phyloP scores from a whole-genome alignment of 2,797 vertebrate species.

The Novumbra hubbsi region DNA sequence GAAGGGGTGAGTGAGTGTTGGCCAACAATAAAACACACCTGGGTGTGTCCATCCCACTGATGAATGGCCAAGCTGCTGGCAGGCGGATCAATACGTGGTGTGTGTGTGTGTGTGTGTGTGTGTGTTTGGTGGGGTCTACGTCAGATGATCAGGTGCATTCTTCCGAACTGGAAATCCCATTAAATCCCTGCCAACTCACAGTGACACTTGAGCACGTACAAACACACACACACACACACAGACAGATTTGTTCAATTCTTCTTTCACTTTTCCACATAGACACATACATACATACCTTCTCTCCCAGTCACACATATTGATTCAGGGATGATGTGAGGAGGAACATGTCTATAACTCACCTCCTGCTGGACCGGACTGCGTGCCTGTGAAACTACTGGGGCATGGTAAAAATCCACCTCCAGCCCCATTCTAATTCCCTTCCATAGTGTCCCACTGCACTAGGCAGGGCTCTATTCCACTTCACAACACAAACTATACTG shows the following conservation, averaged over 20 bases:
- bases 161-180: conserved; percentile 80
- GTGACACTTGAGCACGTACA: conserved; percentile 20
- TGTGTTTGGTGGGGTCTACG: conserved; percentile 24
- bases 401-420: not conserved
- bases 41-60: conserved; percentile 72
- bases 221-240: conserved; percentile 47
- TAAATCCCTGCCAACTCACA: conserved; percentile 59
- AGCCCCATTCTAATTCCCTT: not conserved
- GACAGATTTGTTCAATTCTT: not conserved
- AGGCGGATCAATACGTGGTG: conserved; percentile 64
- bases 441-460: not conserved
- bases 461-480: not conserved
- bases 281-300: not conserved
- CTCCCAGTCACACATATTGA: not conserved
- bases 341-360: not conserved
- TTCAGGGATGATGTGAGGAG: not conserved
- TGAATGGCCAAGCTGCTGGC: conserved; percentile 70
- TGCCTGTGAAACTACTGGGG: not conserved
- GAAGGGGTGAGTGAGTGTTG: conserved; percentile 66
- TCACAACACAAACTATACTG: not conserved
- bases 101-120: conserved; percentile 13
- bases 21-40: conserved; percentile 76
- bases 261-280: not conserved
- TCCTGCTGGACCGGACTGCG: not conserved
- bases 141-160: conserved; percentile 62